Evolutionary conservation across 2,113 vertebrate genomes (phyloP), one percentile per base, ranked within the genome.

Genomic region (Camelus dromedarius): DNA sequence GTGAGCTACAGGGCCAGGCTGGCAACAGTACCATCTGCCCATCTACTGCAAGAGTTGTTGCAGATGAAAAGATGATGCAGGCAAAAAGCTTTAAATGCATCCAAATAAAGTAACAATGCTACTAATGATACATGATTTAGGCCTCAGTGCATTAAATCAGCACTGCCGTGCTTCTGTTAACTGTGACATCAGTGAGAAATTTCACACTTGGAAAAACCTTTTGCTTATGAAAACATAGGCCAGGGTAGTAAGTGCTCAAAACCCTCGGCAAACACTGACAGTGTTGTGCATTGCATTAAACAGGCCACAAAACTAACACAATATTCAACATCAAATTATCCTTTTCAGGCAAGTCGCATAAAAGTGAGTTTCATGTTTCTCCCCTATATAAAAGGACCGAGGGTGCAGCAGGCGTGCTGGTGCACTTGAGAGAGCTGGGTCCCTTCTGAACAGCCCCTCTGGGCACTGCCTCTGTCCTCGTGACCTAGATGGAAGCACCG

Each of bases 401-500:
- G 30, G 1, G 2, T 3, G 26, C 38, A 72, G 19, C 73, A 10
- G 11, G 28, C 14, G 4, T 26, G 38, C 15, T 7, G 52, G 15
- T 0, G 3, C 9, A 1, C 30, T 64, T 42, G 38, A 42, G 3
- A 15, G 9, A 42, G 46, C 24, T 6, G 3, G 26, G 42, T 13
- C 19, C 42, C 35, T 67, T 11, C 1, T 4, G 6, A 56, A 4
- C 2, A 6, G 50, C 2, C 3, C 52, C 46, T 26, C 35, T 19
- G 0, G 4, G 97, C 98, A 98, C 93, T 95, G 98, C 97, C 96
- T 93, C 98, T 97, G 96, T 56, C 64, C 52, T 24, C 6, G 0
- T 3, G 50, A 54, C 19, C 70, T 38, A 70, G 48, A 2, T 54
- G 97, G 9, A 93, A 26, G 6, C 88, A 82, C 80, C 46, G 90